A percentile compares a stretch with the other conserved stretches of the same genome.
Conservation (phyloP, 2,888 invertebrate genomes). For the Amphimallon solstitiale region DNA sequence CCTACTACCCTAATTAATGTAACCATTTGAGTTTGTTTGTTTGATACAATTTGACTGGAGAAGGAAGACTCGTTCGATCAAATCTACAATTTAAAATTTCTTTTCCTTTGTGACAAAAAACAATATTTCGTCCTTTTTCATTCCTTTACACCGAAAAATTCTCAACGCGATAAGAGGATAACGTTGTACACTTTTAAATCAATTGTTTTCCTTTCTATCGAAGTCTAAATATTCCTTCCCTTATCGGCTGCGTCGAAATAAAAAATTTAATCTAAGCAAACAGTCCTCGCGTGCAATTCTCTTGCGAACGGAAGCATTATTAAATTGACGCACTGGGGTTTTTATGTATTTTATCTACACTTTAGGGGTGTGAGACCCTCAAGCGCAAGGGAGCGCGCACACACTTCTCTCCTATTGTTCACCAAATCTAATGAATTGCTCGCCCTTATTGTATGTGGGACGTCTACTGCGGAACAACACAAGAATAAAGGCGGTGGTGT, state of each 20-base stretch:
- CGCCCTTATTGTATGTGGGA: constrained; percentile 21
- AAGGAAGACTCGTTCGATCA: too few relatives aligned
- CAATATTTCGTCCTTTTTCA: too few relatives aligned
- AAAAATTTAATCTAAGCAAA: constrained; percentile 54
- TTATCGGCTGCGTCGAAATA: constrained; percentile 33
- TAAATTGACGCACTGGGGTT: constrained; percentile 61
- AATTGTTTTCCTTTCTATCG: constrained; percentile 6
- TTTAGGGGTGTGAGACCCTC: constrained; percentile 48
- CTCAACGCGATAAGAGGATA: constrained; percentile 6
- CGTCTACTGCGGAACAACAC: neutral
- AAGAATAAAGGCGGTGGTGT: neutral
- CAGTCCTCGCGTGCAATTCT: constrained; percentile 49
- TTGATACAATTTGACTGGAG: too few relatives aligned
- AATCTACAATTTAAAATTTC: too few relatives aligned
- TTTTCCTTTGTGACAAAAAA: too few relatives aligned
- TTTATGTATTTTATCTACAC: constrained; percentile 57
- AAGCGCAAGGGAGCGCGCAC: constrained; percentile 43
- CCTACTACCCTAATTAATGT: too few relatives aligned
- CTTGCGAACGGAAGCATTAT: constrained; percentile 56
- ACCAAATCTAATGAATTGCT: constrained; percentile 56
- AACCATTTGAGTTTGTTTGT: too few relatives aligned
- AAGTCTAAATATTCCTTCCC: constrained; percentile 20
- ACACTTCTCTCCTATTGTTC: constrained; percentile 52
- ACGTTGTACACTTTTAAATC: constrained; percentile 22
- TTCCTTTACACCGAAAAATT: too few relatives aligned